phyloP scores from a whole-genome alignment of 2,113 vertebrate species.

The Ciconia boyciana region DNA sequence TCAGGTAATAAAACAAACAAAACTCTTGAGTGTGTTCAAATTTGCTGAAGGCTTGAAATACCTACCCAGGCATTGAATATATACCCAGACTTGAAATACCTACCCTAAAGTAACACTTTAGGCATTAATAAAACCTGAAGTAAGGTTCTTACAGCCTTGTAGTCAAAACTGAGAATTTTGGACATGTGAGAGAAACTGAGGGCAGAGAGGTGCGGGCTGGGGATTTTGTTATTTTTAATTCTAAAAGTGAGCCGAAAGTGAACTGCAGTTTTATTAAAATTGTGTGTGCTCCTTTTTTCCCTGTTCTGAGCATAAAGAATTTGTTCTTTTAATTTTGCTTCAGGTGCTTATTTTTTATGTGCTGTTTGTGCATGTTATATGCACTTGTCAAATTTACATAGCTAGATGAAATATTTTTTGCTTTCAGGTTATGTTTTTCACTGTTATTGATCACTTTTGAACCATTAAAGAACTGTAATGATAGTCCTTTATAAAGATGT shows the following conservation, averaged over 20 bases:
- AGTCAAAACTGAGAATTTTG: neutral
- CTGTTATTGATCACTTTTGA: neutral
- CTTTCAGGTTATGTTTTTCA: neutral
- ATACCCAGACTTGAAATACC: neutral
- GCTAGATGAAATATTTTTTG: neutral
- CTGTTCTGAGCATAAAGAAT: neutral
- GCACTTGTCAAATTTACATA: neutral
- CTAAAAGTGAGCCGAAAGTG: neutral
- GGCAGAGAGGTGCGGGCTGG: neutral
- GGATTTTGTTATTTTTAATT: neutral
- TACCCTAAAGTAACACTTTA: neutral
- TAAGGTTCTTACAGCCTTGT: neutral
- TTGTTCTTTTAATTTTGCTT: neutral
- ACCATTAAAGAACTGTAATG: neutral
- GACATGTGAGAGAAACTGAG: neutral
- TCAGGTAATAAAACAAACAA: neutral
- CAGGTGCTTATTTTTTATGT: neutral
- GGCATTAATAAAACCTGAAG: neutral
- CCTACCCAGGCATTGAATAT: too few species aligned
- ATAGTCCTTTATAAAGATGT: conserved; percentile 3
- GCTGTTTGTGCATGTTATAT: neutral
- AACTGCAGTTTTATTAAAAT: neutral
- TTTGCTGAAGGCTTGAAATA: neutral
- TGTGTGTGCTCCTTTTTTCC: neutral
- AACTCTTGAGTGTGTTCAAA: neutral